phyloP scores from a whole-genome alignment of 2,888 invertebrate genomes.

The Volucella zonaria region DNA sequence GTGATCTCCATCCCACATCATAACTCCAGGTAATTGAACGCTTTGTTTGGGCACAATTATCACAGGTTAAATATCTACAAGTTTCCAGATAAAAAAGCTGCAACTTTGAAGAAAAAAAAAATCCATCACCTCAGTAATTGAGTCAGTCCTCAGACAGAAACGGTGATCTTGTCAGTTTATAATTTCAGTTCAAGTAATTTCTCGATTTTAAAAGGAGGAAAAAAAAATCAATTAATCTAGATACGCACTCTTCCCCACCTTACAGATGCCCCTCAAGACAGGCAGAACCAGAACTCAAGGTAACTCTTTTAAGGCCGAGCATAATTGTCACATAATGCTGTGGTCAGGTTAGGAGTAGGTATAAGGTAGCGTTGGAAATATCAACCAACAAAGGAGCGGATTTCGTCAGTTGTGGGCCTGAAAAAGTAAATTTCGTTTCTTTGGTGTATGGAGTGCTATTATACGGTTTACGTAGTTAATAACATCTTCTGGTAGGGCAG shows the following conservation, averaged over 20 bases:
- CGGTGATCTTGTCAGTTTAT: slow-evolving; percentile 42
- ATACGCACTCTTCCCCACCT: slow-evolving; percentile 10
- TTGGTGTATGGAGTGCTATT: too few relatives aligned
- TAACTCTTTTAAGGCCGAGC: background rate
- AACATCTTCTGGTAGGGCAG: too few relatives aligned
- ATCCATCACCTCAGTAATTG: slow-evolving; percentile 28
- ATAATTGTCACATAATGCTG: background rate
- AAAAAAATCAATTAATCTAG: slow-evolving; percentile 20
- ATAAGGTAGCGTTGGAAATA: background rate
- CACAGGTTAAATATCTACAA: slow-evolving; percentile 19
- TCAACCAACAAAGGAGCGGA: slow-evolving; percentile 2
- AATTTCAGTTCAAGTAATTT: slow-evolving; percentile 22
- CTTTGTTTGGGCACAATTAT: slow-evolving; percentile 38
- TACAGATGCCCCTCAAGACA: background rate
- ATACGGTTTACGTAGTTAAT: too few relatives aligned
- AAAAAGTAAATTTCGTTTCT: too few relatives aligned
- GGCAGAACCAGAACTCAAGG: slow-evolving; percentile 20
- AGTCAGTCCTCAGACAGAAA: slow-evolving; percentile 17
- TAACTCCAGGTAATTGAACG: slow-evolving; percentile 39
- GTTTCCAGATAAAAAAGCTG: slow-evolving; percentile 9
- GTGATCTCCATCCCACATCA: slow-evolving; percentile 31
- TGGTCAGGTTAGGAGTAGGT: background rate
- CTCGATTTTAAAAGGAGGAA: slow-evolving; percentile 12
- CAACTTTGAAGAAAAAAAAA: slow-evolving; percentile 7
- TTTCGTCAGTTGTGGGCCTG: background rate